Evolutionary conservation across 2,113 vertebrate genomes (phyloP).

Genomic region (Elachura formosa): DNA sequence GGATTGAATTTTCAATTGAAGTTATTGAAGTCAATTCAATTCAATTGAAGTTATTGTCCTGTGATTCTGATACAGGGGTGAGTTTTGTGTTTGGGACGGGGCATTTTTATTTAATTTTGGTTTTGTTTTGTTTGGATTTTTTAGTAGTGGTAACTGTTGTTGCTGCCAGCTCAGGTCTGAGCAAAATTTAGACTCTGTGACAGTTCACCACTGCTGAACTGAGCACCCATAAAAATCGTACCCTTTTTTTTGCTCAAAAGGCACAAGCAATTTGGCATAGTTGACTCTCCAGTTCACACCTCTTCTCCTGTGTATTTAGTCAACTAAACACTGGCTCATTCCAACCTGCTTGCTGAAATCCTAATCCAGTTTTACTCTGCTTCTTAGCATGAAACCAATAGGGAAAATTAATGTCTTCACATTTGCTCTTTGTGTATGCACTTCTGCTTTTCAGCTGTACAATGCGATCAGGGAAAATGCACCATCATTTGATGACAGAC

Average conservation of each 20-base stretch:
- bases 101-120: not conserved
- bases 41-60: not conserved
- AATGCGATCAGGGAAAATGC: conserved; percentile 64
- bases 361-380: not conserved
- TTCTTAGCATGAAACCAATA: not conserved
- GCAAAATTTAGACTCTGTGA: not conserved
- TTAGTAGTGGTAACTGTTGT: not conserved
- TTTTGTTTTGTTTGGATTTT: too few relatives aligned
- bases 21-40: not conserved
- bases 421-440: not conserved
- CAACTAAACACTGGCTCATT: not conserved
- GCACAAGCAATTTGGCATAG: not conserved
- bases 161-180: not conserved
- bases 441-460: conserved; percentile 54
- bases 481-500: conserved; percentile 67
- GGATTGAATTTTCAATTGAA: not conserved
- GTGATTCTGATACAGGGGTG: not conserved
- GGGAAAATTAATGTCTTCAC: not conserved
- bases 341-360: not conserved
- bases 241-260: not conserved
- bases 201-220: not conserved
- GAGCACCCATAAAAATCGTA: not conserved
- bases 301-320: not conserved
- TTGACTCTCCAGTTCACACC: not conserved
- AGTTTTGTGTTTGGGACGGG: not conserved